phyloP scores from a whole-genome alignment of 2,113 vertebrate species.

The human region GRCh38 chr9:120110501-120111000 shows the following conservation, averaged over 20 bases:
- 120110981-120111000: background rate
- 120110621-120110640: background rate
- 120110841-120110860: background rate
- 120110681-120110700: background rate
- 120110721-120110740: background rate
- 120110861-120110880: conserved; percentile 4
- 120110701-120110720: background rate
- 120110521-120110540: background rate
- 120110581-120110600: background rate
- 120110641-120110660: background rate
- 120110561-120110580: background rate
- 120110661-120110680: background rate
- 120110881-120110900: background rate
- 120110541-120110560: background rate
- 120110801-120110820: background rate
- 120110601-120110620: background rate
- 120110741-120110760: background rate
- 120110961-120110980: background rate
- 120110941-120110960: background rate
- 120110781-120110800: conserved; percentile 7
- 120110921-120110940: background rate
- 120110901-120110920: background rate
- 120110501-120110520: background rate
- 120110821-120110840: conserved; percentile 44
- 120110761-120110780: background rate